Percentiles rank a stretch among this genome's conserved stretches.
phyloP scores from a whole-genome alignment of 2,888 invertebrate species.

The Tinea pellionella region DNA sequence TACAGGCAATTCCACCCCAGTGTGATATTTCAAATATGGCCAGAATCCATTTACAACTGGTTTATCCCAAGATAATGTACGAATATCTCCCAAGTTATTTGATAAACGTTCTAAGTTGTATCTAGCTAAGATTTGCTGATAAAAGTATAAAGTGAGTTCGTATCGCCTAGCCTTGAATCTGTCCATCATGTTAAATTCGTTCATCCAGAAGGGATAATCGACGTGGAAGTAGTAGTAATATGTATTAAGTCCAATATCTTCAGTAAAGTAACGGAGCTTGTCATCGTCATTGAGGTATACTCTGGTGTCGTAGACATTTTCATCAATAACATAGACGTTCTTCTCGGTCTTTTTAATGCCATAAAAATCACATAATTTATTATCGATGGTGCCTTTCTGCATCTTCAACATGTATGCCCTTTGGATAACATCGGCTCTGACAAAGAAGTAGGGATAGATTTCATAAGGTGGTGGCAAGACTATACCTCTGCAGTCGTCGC shows the following conservation, averaged over 20 bases:
- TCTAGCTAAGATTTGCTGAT: conserved; percentile 75
- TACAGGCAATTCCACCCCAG: conserved; percentile 65
- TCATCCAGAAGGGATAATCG: conserved; percentile 74
- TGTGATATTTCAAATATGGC: conserved; percentile 66
- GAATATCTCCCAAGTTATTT: conserved; percentile 54
- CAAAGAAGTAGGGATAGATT: conserved; percentile 74
- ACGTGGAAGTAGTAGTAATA: conserved; percentile 73
- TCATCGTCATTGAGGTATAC: conserved; percentile 65
- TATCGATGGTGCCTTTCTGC: conserved; percentile 52
- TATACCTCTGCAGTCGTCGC: conserved; percentile 58
- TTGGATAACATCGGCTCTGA: conserved; percentile 74
- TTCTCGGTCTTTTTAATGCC: conserved; percentile 61
- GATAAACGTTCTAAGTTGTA: conserved; percentile 66
- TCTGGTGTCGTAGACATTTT: conserved; percentile 73
- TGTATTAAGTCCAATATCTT: conserved; percentile 73
- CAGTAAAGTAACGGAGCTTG: conserved; percentile 73
- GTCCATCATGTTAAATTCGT: conserved; percentile 40
- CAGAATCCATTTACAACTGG: conserved; percentile 64
- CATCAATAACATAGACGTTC: conserved; percentile 70
- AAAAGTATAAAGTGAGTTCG: conserved; percentile 69
- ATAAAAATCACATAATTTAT: conserved; percentile 61
- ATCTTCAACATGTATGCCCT: conserved; percentile 63
- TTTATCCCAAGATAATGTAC: conserved; percentile 53
- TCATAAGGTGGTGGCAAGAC: conserved; percentile 69
- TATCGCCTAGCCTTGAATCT: conserved; percentile 49